Percentiles rank a stretch among this genome's conserved stretches.
Conservation (phyloP, 2,797 vertebrate genomes). For the Tarsius wallacei region DNA sequence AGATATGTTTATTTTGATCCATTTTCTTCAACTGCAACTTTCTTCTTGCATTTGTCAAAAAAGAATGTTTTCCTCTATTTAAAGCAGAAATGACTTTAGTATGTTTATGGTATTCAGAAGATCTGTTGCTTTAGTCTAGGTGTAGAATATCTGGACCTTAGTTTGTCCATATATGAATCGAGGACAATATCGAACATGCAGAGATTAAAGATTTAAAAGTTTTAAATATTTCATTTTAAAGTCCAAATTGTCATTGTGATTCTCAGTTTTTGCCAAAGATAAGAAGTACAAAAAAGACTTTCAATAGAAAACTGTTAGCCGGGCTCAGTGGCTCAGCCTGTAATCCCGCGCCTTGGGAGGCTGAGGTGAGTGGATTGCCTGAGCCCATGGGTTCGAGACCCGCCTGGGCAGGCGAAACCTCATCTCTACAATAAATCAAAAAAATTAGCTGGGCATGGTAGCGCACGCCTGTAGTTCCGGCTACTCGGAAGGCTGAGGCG, state of each 20-base stretch:
- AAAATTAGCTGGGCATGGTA: too few relatives aligned
- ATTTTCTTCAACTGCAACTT: not conserved
- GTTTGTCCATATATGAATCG: not conserved
- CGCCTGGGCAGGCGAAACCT: too few relatives aligned
- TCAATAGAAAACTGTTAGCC: conserved; percentile 53
- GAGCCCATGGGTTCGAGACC: too few relatives aligned
- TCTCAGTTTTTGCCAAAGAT: conserved; percentile 39
- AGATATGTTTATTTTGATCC: conserved; percentile 43
- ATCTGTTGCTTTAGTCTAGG: conserved; percentile 6
- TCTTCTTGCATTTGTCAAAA: conserved; percentile 39
- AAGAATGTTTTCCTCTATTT: conserved; percentile 39
- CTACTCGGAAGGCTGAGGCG: too few relatives aligned
- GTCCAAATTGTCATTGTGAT: conserved; percentile 23
- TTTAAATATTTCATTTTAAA: conserved; percentile 69
- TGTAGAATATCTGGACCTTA: conserved; percentile 33
- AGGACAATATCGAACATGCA: conserved; percentile 8
- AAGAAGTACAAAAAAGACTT: conserved; percentile 41
- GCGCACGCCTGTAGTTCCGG: too few relatives aligned
- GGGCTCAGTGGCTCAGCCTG: too few relatives aligned
- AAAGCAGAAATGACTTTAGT: conserved; percentile 54
- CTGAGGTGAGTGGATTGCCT: too few relatives aligned
- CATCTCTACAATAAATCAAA: too few relatives aligned
- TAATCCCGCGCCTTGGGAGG: too few relatives aligned
- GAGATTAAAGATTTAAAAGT: conserved; percentile 54
- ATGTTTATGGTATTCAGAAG: conserved; percentile 57